Conservation (phyloP, 2,113 vertebrate genomes). For the Ramphastos sulfuratus region DNA sequence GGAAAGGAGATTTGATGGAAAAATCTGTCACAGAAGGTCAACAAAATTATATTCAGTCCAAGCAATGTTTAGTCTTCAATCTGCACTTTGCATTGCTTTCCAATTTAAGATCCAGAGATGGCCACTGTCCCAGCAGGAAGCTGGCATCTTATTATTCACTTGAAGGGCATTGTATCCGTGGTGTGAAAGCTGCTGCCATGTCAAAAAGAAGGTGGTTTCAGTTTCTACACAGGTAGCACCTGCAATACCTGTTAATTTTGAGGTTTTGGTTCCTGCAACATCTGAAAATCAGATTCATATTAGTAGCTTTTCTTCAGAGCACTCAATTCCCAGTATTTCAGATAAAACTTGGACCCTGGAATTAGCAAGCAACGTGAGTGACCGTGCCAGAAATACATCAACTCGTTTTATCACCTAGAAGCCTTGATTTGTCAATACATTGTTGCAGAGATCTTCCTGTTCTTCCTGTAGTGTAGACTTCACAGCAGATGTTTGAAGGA, state of each 20-base stretch:
- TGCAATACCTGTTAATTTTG: background rate
- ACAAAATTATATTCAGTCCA: background rate
- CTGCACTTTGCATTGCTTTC: background rate
- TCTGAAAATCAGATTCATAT: background rate
- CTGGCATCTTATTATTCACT: background rate
- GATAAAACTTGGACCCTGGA: background rate
- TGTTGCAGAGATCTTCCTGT: background rate
- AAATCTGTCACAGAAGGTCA: background rate
- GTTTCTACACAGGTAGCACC: background rate
- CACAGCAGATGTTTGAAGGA: background rate
- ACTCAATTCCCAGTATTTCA: background rate
- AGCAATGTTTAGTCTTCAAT: constrained; percentile 4
- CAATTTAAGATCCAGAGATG: background rate
- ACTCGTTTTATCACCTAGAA: background rate
- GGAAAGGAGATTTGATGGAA: background rate
- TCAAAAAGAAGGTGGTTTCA: background rate
- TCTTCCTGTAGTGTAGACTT: background rate
- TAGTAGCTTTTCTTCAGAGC: background rate
- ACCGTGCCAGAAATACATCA: background rate
- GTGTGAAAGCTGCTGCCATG: background rate
- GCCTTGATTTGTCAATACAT: background rate
- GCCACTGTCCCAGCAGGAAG: background rate
- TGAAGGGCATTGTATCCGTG: background rate
- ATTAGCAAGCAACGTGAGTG: background rate
- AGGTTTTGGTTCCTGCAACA: background rate